Percentiles rank a stretch among this genome's conserved stretches.
These are phyloP conservation scores for Channallabes apus DNA, from an alignment of 2,797 vertebrate genomes.

Conservation along the genomic window DNA sequence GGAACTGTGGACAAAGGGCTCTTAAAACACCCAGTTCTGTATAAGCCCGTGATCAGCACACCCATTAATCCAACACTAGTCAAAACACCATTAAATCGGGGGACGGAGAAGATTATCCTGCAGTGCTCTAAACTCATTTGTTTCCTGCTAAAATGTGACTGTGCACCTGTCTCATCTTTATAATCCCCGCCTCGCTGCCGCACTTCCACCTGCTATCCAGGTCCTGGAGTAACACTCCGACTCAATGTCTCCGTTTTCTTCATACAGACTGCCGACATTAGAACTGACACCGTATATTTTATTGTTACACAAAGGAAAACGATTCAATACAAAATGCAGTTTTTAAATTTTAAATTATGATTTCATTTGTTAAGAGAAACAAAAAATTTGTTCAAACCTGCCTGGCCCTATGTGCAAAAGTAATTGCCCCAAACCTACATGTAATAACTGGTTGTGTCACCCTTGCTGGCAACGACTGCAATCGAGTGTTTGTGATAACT, in stretches of 20 bases:
- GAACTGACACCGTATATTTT: not conserved
- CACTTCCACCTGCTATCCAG: not conserved
- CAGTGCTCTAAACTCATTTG: not conserved
- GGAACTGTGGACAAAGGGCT: not conserved
- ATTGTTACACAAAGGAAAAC: no score
- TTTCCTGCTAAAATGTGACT: not conserved
- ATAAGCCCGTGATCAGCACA: not conserved
- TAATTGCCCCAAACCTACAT: no score
- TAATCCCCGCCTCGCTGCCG: not conserved
- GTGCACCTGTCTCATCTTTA: not conserved
- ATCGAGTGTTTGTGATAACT: no score
- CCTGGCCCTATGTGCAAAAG: no score
- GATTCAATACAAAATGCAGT: no score
- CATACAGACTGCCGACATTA: not conserved
- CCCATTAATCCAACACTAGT: not conserved
- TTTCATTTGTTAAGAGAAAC: no score
- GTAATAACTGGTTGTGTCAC: no score
- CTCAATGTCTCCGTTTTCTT: not conserved
- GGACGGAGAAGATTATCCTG: not conserved
- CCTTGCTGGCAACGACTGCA: no score
- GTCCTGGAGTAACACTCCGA: not conserved
- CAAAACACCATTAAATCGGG: constrained; percentile 4
- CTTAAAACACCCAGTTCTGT: not conserved
- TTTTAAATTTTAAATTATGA: no score
- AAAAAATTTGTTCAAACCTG: no score